Evolutionary conservation across 2,797 vertebrate species (phyloP).

Genomic region (Sebastes nivosus): DNA sequence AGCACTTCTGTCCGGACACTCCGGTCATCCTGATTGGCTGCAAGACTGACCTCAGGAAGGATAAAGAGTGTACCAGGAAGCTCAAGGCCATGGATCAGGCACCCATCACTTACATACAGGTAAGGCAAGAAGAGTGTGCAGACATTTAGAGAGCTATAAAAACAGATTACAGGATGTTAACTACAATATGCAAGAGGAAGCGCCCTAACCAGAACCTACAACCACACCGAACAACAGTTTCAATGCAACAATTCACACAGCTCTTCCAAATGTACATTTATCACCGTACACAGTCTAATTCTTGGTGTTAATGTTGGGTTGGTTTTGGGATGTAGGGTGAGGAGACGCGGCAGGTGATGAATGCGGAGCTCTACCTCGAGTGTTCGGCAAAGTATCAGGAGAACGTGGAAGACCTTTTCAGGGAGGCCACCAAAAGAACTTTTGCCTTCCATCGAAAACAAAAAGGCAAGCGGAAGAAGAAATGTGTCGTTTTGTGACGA

Average conservation of each 20-base stretch:
- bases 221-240: constrained; percentile 1
- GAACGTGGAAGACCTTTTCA: constrained; percentile 93
- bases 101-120: constrained; percentile 93
- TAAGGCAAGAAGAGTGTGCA: constrained; percentile 46
- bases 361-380: constrained; percentile 90
- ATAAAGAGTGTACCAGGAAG: constrained; percentile 90
- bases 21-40: constrained; percentile 94
- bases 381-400: constrained; percentile 96
- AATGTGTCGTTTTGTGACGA: constrained; percentile 75
- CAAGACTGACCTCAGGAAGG: constrained; percentile 95
- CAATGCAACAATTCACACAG: not conserved
- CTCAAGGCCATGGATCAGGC: constrained; percentile 86
- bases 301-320: not conserved
- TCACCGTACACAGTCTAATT: not conserved
- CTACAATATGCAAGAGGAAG: constrained; percentile 24
- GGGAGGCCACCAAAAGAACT: constrained; percentile 87
- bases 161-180: not conserved
- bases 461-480: constrained; percentile 72
- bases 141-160: not conserved
- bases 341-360: constrained; percentile 84
- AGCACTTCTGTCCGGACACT: constrained; percentile 90
- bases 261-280: not conserved
- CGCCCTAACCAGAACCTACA: not conserved
- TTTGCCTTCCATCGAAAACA: constrained; percentile 84
- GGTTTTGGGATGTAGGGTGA: constrained; percentile 81